Evolutionary conservation across 2,113 vertebrate genomes (phyloP).

Genomic region (Sander lucioperca): DNA sequence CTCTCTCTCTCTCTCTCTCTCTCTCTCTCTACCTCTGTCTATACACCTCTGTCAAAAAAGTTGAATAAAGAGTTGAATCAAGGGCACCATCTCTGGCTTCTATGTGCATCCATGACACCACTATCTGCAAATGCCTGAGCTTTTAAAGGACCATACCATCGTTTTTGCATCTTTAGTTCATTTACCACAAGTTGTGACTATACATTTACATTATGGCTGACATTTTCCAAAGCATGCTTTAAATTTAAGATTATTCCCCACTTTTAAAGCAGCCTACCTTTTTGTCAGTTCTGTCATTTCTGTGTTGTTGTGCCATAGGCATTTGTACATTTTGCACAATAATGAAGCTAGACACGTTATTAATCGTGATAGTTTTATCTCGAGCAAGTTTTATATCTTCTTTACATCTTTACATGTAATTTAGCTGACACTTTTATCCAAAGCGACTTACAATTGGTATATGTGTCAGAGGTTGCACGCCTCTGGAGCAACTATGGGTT

Average conservation of each 20-base stretch:
- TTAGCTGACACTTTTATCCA: too few species aligned
- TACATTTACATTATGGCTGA: neutral
- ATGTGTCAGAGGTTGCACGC: too few species aligned
- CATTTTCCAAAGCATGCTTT: neutral
- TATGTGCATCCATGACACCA: constrained; percentile 71
- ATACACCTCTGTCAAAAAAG: constrained; percentile 57
- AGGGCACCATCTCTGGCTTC: constrained; percentile 76
- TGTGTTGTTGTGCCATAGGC: neutral
- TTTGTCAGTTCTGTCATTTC: neutral
- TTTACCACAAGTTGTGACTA: neutral
- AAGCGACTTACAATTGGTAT: too few species aligned
- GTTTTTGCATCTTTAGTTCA: constrained; percentile 26
- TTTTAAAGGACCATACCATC: constrained; percentile 18
- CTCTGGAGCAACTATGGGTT: too few species aligned
- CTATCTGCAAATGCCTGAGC: constrained; percentile 33
- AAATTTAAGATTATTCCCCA: neutral
- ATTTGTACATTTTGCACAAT: neutral
- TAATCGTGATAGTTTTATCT: neutral
- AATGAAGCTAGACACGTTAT: neutral
- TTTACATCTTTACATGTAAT: too few species aligned
- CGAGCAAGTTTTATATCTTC: neutral
- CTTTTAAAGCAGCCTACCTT: neutral
- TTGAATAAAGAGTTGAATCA: constrained; percentile 81
- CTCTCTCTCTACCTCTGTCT: constrained; percentile 49
- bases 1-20: constrained; percentile 20